phyloP scores from a whole-genome alignment of 2,888 invertebrate genomes.

The Drosophila quasianomalipes region DNA sequence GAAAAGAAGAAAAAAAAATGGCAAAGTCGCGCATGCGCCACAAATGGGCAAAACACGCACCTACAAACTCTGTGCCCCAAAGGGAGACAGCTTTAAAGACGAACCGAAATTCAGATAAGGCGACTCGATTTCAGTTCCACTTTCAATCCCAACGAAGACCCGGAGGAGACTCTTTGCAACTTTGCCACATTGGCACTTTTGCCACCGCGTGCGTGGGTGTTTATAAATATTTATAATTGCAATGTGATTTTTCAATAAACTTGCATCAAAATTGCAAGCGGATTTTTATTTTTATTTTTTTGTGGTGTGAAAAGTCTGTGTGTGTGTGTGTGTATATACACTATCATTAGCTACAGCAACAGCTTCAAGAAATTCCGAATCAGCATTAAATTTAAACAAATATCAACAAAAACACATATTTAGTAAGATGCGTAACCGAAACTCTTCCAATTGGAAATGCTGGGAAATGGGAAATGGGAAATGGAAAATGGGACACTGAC shows the following conservation, averaged over 20 bases:
- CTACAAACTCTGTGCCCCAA: conserved; percentile 8
- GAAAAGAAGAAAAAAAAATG: conserved; percentile 6
- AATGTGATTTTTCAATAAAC: conserved; percentile 58
- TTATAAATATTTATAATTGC: conserved; percentile 76
- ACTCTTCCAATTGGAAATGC: not conserved
- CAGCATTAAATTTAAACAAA: not conserved
- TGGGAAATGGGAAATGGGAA: not conserved
- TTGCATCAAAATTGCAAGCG: conserved; percentile 65
- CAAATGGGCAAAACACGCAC: conserved; percentile 45
- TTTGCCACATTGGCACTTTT: not conserved
- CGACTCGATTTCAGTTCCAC: conserved; percentile 28
- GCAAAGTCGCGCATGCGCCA: conserved; percentile 71
- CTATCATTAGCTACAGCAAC: conserved; percentile 32
- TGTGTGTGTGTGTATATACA: conserved; percentile 9
- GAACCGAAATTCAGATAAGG: conserved; percentile 8
- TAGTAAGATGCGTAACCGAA: not conserved
- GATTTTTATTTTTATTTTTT: not conserved
- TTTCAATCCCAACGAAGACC: conserved; percentile 5
- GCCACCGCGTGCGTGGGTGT: conserved; percentile 50
- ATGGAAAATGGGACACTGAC: not conserved
- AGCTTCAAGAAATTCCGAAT: conserved; percentile 24
- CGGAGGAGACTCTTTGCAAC: not conserved
- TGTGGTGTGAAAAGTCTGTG: conserved; percentile 37
- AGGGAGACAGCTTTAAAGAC: conserved; percentile 17
- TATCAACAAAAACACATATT: not conserved